Evolutionary conservation across 2,888 invertebrate genomes (phyloP).

Genomic region (Lycia hirtaria): DNA sequence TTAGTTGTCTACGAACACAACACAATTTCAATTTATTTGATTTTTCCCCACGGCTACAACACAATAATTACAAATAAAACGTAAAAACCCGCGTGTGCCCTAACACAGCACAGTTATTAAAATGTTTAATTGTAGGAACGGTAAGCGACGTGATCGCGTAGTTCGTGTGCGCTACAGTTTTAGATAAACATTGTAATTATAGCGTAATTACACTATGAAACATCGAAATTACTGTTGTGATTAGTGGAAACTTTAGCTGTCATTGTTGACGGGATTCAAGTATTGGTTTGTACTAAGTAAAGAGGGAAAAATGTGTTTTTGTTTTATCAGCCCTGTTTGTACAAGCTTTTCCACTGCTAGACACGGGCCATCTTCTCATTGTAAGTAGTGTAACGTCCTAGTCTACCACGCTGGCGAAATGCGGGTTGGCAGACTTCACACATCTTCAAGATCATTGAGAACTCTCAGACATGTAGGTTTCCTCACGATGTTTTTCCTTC

Average conservation of each 20-base stretch:
- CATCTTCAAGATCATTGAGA: too few relatives aligned
- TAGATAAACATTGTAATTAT: conserved; percentile 65
- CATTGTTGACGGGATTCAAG: conserved; percentile 7
- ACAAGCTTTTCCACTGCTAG: too few relatives aligned
- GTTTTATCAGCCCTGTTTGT: too few relatives aligned
- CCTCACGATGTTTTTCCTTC: too few relatives aligned
- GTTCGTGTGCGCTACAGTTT: conserved; percentile 76
- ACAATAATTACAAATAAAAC: conserved; percentile 44
- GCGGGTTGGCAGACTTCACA: too few relatives aligned
- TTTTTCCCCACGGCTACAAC: conserved; percentile 29
- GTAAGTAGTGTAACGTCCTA: too few relatives aligned
- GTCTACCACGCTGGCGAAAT: too few relatives aligned
- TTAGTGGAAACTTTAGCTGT: conserved; percentile 11
- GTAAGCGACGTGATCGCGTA: conserved; percentile 72
- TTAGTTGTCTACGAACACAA: too few relatives aligned
- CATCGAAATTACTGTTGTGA: conserved; percentile 20
- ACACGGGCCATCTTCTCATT: too few relatives aligned
- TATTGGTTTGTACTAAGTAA: conserved; percentile 8
- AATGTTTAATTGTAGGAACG: conserved; percentile 85
- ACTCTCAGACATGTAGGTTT: too few relatives aligned
- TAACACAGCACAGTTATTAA: conserved; percentile 72
- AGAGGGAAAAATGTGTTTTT: too few relatives aligned
- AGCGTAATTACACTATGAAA: conserved; percentile 17
- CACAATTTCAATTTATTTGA: too few relatives aligned
- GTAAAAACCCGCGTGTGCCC: conserved; percentile 53